A percentile compares a stretch with the other conserved stretches of the same genome.
phyloP scores from a whole-genome alignment of 30 jellyfish, hydroid and myxozoan genomes.

The Turritopsis rubra region DNA sequence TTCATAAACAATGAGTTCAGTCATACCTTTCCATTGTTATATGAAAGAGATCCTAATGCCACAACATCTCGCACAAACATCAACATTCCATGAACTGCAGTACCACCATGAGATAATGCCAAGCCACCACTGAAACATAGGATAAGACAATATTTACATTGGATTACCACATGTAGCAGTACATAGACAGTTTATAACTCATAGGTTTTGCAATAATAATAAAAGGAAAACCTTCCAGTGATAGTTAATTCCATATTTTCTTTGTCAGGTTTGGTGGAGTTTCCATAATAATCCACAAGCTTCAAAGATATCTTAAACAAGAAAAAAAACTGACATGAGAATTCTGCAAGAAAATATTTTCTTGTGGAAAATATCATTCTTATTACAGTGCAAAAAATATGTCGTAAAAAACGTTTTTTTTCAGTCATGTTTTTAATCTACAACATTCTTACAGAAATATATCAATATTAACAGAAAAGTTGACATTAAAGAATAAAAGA shows the following conservation, averaged over 20 bases:
- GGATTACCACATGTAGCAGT: no score
- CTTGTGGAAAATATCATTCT: no score
- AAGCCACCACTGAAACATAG: slow-evolving; percentile 37
- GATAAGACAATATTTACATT: no score
- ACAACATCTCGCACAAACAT: slow-evolving; percentile 37
- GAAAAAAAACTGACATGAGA: neutral
- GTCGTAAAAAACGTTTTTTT: no score
- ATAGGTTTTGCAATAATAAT: neutral
- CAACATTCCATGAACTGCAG: slow-evolving; percentile 18
- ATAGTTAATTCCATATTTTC: slow-evolving; percentile 22
- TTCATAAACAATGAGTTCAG: no score
- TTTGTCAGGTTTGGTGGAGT: slow-evolving; percentile 28
- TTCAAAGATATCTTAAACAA: slow-evolving; percentile 30
- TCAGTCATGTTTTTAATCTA: no score
- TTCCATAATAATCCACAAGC: slow-evolving; percentile 43
- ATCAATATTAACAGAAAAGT: no score
- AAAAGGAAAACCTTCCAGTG: slow-evolving; percentile 22
- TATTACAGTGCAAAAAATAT: no score
- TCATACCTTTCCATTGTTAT: slow-evolving; percentile 49
- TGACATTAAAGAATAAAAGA: no score
- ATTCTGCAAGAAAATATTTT: no score
- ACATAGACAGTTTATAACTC: no score
- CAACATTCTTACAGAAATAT: no score
- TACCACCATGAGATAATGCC: slow-evolving; percentile 32
- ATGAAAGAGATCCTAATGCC: slow-evolving; percentile 35